Conservation (phyloP, 2,797 vertebrate species). For the Lagorchestes hirsutus region DNA sequence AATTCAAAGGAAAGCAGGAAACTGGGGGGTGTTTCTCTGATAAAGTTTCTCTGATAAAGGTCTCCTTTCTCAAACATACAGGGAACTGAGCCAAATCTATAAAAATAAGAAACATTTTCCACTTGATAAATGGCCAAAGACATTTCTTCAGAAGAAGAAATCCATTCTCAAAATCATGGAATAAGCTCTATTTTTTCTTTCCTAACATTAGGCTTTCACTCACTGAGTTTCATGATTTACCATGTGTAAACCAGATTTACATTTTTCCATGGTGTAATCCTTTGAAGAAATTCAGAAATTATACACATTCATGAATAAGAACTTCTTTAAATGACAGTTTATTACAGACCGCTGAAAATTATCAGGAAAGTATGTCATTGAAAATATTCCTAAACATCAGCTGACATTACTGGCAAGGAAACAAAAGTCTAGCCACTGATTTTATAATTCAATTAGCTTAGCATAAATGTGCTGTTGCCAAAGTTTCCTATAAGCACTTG, state of each 20-base stretch:
- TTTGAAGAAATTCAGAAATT: neutral
- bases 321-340: neutral
- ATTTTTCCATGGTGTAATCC: neutral
- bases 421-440: neutral
- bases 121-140: too few relatives aligned
- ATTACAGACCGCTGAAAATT: neutral
- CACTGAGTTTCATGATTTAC: neutral
- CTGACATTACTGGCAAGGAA: constrained; percentile 12
- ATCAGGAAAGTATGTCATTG: neutral
- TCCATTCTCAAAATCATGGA: neutral
- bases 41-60: too few relatives aligned
- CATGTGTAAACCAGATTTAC: neutral
- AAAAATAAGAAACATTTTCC: too few relatives aligned
- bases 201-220: neutral
- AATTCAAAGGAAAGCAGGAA: too few relatives aligned
- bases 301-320: constrained; percentile 5
- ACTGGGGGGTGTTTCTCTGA: too few relatives aligned
- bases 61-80: too few relatives aligned
- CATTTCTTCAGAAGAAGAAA: too few relatives aligned
- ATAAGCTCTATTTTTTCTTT: neutral
- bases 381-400: neutral
- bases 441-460: constrained; percentile 18
- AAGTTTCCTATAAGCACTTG: neutral
- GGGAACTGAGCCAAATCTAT: too few relatives aligned
- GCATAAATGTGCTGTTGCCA: accelerated